Conservation (phyloP, 2,888 invertebrate genomes). For the Agrypnus murinus region DNA sequence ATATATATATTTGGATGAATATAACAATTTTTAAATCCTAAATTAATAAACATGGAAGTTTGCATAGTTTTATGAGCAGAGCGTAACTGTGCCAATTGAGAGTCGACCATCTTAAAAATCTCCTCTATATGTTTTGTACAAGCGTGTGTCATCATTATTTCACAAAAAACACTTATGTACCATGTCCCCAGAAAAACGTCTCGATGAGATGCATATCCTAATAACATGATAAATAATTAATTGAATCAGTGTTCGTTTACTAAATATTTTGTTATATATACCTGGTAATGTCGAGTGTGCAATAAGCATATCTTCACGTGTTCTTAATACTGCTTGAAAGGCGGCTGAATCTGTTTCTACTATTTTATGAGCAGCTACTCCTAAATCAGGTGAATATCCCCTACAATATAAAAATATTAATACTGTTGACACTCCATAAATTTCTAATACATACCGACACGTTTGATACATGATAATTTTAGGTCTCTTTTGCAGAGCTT, state of each 20-base stretch:
- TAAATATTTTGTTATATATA: constrained; percentile 56
- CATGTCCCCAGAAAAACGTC: constrained; percentile 78
- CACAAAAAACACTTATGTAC: constrained; percentile 81
- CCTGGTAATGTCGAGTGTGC: constrained; percentile 78
- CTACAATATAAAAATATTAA: constrained; percentile 54
- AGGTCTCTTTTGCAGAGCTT: constrained; percentile 75
- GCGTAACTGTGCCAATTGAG: constrained; percentile 69
- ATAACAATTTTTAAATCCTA: constrained; percentile 78
- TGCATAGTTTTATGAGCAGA: constrained; percentile 71
- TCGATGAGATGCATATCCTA: constrained; percentile 77
- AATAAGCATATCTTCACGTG: constrained; percentile 76
- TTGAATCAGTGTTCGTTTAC: neutral
- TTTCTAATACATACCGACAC: constrained; percentile 73
- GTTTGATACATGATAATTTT: constrained; percentile 83
- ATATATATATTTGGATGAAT: constrained; percentile 80
- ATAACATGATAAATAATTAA: no score
- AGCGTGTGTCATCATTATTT: constrained; percentile 78
- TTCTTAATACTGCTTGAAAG: constrained; percentile 59
- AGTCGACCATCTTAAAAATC: constrained; percentile 77
- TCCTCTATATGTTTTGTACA: constrained; percentile 77
- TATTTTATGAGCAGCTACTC: constrained; percentile 23
- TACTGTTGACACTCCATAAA: no score
- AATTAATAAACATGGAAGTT: constrained; percentile 76
- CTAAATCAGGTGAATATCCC: constrained; percentile 64
- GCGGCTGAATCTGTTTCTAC: constrained; percentile 55